These are phyloP conservation scores for Carapus acus DNA, from an alignment of 2,797 vertebrate species.

Conservation along the genomic window DNA sequence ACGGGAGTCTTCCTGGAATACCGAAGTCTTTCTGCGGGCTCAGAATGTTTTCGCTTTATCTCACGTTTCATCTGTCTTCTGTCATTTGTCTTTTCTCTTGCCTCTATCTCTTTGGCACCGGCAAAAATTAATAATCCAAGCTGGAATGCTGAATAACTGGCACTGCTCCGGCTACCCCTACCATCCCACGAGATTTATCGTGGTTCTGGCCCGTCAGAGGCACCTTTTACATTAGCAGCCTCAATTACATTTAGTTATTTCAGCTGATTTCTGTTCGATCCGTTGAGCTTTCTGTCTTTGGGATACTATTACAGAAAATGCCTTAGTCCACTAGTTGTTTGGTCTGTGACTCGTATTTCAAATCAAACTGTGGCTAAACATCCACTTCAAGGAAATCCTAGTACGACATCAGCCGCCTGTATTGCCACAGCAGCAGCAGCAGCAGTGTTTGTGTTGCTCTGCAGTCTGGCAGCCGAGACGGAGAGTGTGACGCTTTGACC, in stretches of 20 bases:
- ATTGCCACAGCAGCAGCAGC: conserved; percentile 25
- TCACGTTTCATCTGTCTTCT: background rate
- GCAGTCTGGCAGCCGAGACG: background rate
- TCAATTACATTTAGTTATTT: background rate
- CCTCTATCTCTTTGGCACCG: background rate
- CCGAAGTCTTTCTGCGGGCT: background rate
- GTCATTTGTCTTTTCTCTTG: too few relatives aligned
- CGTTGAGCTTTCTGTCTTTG: conserved; percentile 11
- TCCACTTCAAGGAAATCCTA: conserved; percentile 41
- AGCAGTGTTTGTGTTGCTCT: conserved; percentile 32
- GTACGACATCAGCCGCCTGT: conserved; percentile 31
- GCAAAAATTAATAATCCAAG: conserved; percentile 1
- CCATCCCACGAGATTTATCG: conserved; percentile 9
- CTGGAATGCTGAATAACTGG: background rate
- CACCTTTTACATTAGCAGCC: conserved; percentile 9
- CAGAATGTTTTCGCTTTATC: background rate
- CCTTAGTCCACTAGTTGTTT: background rate
- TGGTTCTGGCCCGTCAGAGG: conserved; percentile 5
- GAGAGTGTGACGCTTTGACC: conserved; percentile 3
- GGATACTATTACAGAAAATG: background rate
- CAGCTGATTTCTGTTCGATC: conserved; percentile 11
- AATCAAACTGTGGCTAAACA: conserved; percentile 10
- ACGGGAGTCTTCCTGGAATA: too few relatives aligned
- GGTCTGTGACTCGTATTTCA: background rate
- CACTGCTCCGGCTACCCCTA: too few relatives aligned